phyloP scores from a whole-genome alignment of 2,888 invertebrate genomes.

The Polietes domitor region DNA sequence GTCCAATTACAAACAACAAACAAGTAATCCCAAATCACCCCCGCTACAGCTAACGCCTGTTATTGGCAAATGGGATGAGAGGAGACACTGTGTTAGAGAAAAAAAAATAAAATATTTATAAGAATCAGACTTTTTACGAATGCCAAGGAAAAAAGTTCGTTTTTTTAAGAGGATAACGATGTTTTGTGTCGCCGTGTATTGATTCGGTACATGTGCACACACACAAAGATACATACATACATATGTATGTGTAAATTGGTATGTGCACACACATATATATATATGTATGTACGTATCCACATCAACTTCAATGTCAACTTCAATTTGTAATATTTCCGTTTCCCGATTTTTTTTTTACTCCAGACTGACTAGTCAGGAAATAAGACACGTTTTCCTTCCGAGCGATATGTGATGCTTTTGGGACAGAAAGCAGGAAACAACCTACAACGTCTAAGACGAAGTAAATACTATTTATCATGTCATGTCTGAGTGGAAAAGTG shows the following conservation, averaged over 20 bases:
- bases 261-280: neutral
- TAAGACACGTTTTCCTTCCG: neutral
- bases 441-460: neutral
- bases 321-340: conserved; percentile 50
- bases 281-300: neutral
- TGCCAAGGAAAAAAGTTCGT: neutral
- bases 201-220: too few relatives aligned
- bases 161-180: conserved; percentile 28
- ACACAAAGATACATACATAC: neutral
- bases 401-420: neutral
- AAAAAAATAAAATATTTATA: conserved; percentile 49
- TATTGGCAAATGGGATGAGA: neutral
- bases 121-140: neutral
- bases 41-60: neutral
- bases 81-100: neutral
- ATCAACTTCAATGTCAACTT: conserved; percentile 52
- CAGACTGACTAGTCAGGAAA: conserved; percentile 15
- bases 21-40: neutral
- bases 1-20: conserved; percentile 42
- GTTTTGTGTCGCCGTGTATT: conserved; percentile 8
- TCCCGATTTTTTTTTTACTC: neutral
- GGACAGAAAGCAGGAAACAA: neutral
- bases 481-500: conserved; percentile 39
- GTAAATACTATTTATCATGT: conserved; percentile 37
- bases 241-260: too few relatives aligned